These are phyloP conservation scores for Phenacoccus solenopsis DNA, from an alignment of 1,140 invertebrate species.

Conservation along the genomic window DNA sequence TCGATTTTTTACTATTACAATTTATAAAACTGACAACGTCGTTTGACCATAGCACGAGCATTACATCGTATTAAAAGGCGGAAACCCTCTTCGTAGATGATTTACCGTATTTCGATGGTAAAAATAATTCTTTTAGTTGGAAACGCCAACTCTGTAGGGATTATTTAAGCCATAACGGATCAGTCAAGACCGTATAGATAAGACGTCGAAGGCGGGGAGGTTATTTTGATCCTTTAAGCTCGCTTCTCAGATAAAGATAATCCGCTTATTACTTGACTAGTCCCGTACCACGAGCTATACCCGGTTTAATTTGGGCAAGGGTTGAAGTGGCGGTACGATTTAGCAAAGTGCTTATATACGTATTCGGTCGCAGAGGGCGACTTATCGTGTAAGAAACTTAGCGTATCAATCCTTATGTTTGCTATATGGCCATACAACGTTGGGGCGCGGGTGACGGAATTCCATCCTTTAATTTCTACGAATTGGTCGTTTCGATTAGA, in stretches of 20 bases:
- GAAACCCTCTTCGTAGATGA: neutral
- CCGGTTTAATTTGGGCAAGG: neutral
- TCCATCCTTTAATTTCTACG: too few species aligned
- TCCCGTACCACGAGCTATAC: slow-evolving; percentile 4
- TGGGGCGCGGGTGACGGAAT: too few species aligned
- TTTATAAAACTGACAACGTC: neutral
- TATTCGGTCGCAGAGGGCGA: neutral
- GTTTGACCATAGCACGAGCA: neutral
- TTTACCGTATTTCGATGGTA: neutral
- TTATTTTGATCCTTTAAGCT: slow-evolving; percentile 7
- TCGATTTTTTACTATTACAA: neutral
- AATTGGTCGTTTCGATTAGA: too few species aligned
- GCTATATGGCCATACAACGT: too few species aligned
- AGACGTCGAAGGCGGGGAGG: neutral
- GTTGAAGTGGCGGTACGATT: neutral
- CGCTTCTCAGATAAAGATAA: slow-evolving; percentile 13
- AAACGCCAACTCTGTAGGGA: neutral
- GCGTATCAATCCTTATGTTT: neutral
- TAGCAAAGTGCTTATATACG: neutral
- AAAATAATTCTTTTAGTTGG: neutral
- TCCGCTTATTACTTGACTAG: slow-evolving; percentile 15
- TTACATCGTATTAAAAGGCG: neutral
- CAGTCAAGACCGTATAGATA: neutral
- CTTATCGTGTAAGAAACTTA: neutral
- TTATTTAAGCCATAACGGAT: slow-evolving; percentile 2